Evolutionary conservation across 2,113 vertebrate species (phyloP), one percentile per base, ranked within the genome.

Genomic region (Ammospiza caudacuta): DNA sequence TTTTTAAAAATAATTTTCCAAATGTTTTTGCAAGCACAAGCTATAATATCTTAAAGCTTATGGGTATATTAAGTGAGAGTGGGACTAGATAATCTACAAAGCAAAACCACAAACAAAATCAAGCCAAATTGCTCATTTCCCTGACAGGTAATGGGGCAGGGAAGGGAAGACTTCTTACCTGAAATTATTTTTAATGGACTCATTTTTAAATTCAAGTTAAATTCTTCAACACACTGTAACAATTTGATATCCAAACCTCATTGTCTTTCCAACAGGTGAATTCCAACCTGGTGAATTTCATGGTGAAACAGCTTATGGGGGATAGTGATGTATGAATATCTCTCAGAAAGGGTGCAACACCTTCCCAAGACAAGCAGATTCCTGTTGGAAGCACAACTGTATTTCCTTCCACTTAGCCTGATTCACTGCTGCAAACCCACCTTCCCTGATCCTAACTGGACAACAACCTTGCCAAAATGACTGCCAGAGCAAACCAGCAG

Each of bases 391-490:
- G 41, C 9, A 63, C 0, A 4, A 16, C 9, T 28, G 21, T 3
- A 2, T 68, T 77, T 83, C 31, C 41, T 90, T 75, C 49, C 37
- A 68, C 22, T 18, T 68, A 9, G 4, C 31, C 31, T 20, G 15
- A 54, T 6, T 27, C 2, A 2, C 31, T 61, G 39, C 69, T 79
- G 55, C 25, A 62, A 62, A 76, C 7, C 11, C 54, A 46, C 9
- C 9, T 74, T 69, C 28, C 41, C 72, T 69, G 25, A 33, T 28
- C 21, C n/a, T 39, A 11, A 24, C 9, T 6, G 2, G 24, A 58
- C 21, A 79, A 15, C 9, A 9, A 9, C 41, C 31, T 61, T 62
- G 18, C 20, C 52, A 37, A 2, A 0, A 16, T 0, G 15, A n/a
- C 43, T 55, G 35, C n/a, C 47, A 82, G 23, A 89, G 66, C 23